phyloP scores from a whole-genome alignment of 2,113 vertebrate species.

The Podarcis cretensis region DNA sequence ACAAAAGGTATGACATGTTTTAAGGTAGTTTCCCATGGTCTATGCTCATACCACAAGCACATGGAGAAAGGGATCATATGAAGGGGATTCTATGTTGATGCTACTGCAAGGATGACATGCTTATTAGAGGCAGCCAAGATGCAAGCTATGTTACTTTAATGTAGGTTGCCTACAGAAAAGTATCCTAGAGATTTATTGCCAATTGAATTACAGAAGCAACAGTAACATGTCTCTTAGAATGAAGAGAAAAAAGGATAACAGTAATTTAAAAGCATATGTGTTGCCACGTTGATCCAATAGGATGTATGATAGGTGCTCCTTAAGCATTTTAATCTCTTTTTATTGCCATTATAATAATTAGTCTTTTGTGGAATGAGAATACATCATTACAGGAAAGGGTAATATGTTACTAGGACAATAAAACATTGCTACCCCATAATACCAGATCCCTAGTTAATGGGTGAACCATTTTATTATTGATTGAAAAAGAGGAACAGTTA shows the following conservation, averaged over 20 bases:
- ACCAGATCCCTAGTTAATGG: background rate
- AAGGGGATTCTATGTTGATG: background rate
- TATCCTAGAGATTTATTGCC: slow-evolving; percentile 55
- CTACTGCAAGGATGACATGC: background rate
- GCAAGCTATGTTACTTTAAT: background rate
- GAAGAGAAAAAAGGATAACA: slow-evolving; percentile 18
- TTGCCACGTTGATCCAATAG: background rate
- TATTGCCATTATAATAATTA: background rate
- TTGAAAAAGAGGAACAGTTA: background rate
- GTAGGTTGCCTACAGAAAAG: slow-evolving; percentile 25
- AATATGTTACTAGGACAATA: background rate
- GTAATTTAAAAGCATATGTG: background rate
- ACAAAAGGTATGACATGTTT: background rate
- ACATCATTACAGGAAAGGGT: background rate
- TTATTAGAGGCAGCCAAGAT: background rate
- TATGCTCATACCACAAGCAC: too few relatives aligned
- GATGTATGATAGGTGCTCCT: fast-evolving
- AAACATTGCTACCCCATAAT: background rate
- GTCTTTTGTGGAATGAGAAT: slow-evolving; percentile 14
- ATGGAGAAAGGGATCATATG: too few relatives aligned
- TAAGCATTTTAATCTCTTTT: background rate
- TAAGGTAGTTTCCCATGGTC: background rate
- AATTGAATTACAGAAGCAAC: slow-evolving; percentile 34
- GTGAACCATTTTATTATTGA: background rate
- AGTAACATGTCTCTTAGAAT: background rate